These are phyloP conservation scores for Mus pahari DNA, from an alignment of 2,113 vertebrate species.

Conservation along the genomic window DNA sequence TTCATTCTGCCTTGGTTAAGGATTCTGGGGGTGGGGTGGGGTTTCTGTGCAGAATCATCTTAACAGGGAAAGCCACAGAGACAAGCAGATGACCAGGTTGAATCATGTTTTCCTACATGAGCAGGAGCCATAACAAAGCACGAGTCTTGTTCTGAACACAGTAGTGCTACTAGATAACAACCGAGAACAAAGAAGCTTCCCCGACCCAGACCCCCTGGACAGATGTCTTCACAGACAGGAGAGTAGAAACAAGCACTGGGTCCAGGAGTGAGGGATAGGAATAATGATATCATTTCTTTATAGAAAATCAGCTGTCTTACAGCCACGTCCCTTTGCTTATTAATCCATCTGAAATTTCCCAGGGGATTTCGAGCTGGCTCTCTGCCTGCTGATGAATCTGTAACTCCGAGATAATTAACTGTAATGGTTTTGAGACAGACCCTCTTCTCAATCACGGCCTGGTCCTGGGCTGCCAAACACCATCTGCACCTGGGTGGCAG, in stretches of 20 bases:
- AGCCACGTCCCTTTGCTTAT: constrained; percentile 57
- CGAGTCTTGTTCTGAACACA: accelerated
- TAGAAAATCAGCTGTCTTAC: constrained; percentile 45
- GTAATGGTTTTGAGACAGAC: constrained; percentile 63
- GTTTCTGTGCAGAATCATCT: not conserved
- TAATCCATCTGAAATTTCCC: constrained; percentile 70
- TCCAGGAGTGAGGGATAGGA: constrained; percentile 7
- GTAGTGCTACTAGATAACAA: constrained; percentile 10
- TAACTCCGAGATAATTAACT: constrained; percentile 72
- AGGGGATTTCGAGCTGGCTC: constrained; percentile 52
- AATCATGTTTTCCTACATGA: not conserved
- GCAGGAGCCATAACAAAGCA: not conserved
- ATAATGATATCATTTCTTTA: constrained; percentile 24
- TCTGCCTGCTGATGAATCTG: constrained; percentile 73
- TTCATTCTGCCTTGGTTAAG: not conserved
- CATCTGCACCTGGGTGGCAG: constrained; percentile 71
- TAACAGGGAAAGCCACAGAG: not conserved
- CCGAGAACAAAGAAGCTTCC: not conserved
- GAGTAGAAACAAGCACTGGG: not conserved
- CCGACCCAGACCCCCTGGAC: not conserved
- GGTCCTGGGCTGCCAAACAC: constrained; percentile 48
- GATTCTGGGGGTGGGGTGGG: not conserved
- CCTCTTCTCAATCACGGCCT: constrained; percentile 52
- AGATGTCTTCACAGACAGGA: not conserved
- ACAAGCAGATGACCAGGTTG: not conserved